Evolutionary conservation across 2,113 vertebrate species (phyloP).

Genomic region (Macrotis lagotis): DNA sequence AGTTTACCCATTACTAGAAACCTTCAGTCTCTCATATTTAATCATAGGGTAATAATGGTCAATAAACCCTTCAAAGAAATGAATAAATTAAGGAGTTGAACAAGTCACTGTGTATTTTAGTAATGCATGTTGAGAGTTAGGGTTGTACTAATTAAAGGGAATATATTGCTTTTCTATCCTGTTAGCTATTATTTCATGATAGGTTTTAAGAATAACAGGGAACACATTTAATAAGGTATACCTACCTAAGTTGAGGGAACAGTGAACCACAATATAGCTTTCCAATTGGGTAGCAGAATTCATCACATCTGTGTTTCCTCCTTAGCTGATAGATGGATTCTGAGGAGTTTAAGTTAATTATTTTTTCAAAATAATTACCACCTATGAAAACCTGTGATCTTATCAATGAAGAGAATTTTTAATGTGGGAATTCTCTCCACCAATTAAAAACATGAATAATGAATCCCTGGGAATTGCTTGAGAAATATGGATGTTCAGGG

Average conservation of each 20-base stretch:
- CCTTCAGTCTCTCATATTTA: background rate
- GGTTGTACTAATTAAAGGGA: background rate
- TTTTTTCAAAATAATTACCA: background rate
- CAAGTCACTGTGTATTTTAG: background rate
- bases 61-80: background rate
- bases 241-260: background rate
- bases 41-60: background rate
- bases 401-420: background rate
- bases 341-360: slow-evolving; percentile 28
- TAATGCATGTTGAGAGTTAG: background rate
- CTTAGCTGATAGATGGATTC: background rate
- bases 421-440: background rate
- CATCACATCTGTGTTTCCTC: background rate
- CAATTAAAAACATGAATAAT: background rate
- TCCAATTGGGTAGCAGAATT: background rate
- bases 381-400: background rate
- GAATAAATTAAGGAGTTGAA: background rate
- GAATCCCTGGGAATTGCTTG: background rate
- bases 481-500: background rate
- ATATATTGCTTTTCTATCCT: background rate
- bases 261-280: background rate
- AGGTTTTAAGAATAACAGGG: background rate
- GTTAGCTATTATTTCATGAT: background rate
- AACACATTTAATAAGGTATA: background rate
- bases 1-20: background rate